These are phyloP conservation scores for Halocaridina rubra DNA, from an alignment of 2,888 invertebrate genomes.

Conservation along the genomic window DNA sequence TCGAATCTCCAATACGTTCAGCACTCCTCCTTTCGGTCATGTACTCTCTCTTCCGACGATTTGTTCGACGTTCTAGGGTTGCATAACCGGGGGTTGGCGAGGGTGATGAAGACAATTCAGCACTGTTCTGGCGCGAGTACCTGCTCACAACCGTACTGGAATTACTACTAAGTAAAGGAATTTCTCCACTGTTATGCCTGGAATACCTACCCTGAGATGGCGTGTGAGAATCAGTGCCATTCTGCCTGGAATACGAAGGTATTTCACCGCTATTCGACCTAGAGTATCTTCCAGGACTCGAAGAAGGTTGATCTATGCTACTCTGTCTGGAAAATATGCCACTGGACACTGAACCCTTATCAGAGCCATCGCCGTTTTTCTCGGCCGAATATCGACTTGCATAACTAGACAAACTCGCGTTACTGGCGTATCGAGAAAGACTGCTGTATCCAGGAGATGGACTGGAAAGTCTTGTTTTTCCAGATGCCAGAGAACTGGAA, in stretches of 20 bases:
- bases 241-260: neutral
- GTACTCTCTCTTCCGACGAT: slow-evolving; percentile 32
- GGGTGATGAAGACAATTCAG: neutral
- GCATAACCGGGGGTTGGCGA: slow-evolving; percentile 29
- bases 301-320: neutral
- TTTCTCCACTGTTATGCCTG: neutral
- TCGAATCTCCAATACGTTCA: slow-evolving; percentile 1
- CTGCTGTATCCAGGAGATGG: neutral
- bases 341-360: neutral
- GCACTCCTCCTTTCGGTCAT: neutral
- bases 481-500: neutral
- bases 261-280: neutral
- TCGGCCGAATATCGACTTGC: neutral
- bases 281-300: neutral
- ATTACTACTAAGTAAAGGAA: neutral
- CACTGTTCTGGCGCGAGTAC: slow-evolving; percentile 29
- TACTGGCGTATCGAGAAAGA: neutral
- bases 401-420: neutral
- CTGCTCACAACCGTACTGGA: neutral
- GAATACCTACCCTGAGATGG: neutral
- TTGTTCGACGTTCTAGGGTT: slow-evolving; percentile 32
- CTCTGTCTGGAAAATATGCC: neutral
- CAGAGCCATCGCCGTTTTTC: neutral
- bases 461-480: neutral
- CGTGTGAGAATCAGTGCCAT: neutral